These are phyloP conservation scores for Takifugu ocellatus DNA, from an alignment of 2,797 vertebrate species.

Conservation along the genomic window DNA sequence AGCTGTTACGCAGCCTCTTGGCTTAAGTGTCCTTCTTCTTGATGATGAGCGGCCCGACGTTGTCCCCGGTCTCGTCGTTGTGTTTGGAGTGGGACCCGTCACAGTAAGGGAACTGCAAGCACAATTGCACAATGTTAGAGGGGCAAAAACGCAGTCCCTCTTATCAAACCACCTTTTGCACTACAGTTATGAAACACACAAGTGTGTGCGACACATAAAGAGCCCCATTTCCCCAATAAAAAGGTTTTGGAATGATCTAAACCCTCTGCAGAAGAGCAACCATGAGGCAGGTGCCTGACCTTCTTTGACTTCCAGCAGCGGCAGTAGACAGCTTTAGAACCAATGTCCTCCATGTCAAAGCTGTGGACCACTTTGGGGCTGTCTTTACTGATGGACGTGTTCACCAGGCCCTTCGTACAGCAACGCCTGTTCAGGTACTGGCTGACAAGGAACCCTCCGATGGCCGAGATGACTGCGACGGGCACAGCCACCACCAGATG, in stretches of 20 bases:
- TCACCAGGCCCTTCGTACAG: conserved; percentile 67
- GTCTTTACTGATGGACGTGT: conserved; percentile 72
- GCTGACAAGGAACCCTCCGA: conserved; percentile 68
- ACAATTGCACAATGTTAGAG: not conserved
- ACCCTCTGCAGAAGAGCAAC: not conserved
- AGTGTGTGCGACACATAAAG: not conserved
- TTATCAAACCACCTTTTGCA: conserved; percentile 4
- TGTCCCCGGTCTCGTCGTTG: conserved; percentile 80
- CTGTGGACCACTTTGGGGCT: conserved; percentile 79
- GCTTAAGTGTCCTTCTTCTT: conserved; percentile 69
- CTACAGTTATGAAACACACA: not conserved
- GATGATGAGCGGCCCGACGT: conserved; percentile 81
- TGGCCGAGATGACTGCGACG: conserved; percentile 67
- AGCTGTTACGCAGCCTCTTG: not conserved
- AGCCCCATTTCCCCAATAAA: not conserved
- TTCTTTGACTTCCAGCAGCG: conserved; percentile 83
- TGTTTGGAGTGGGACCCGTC: conserved; percentile 79
- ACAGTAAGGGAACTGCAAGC: conserved; percentile 77
- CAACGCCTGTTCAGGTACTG: conserved; percentile 57
- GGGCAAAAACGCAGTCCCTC: not conserved
- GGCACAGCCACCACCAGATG: conserved; percentile 68
- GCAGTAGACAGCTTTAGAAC: conserved; percentile 77
- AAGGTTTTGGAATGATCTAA: not conserved
- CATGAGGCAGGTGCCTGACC: conserved; percentile 40
- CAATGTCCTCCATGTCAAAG: conserved; percentile 80